Evolutionary conservation across 2,888 invertebrate genomes (phyloP).

Genomic region (Euclidia mi): DNA sequence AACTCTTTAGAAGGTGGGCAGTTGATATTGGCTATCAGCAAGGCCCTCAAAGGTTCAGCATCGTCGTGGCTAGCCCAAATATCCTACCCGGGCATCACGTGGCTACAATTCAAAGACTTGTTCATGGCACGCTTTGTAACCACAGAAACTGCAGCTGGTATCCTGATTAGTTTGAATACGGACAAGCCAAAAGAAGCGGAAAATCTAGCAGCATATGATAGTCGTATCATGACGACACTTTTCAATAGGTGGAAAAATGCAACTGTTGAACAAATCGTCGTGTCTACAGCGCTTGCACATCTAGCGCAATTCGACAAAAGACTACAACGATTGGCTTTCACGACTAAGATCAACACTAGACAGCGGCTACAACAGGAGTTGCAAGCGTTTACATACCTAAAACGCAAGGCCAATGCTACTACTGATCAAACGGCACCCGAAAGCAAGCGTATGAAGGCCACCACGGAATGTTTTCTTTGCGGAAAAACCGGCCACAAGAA

Average conservation of each 20-base stretch:
- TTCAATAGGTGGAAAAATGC: slow-evolving; percentile 14
- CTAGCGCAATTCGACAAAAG: too few species aligned
- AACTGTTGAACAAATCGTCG: slow-evolving; percentile 25
- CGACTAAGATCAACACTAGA: too few species aligned
- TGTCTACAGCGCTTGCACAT: too few species aligned
- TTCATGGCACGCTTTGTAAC: too few species aligned
- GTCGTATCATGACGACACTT: slow-evolving; percentile 20
- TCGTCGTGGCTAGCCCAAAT: slow-evolving; percentile 37
- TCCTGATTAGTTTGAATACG: too few species aligned
- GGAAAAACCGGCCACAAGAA: slow-evolving; percentile 29
- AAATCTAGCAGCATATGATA: slow-evolving; percentile 28
- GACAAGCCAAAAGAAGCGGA: too few species aligned
- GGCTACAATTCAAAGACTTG: too few species aligned
- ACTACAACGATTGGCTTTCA: too few species aligned
- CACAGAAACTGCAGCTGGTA: too few species aligned
- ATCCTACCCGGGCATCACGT: slow-evolving; percentile 30
- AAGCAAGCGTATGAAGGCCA: slow-evolving; percentile 2
- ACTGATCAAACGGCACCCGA: slow-evolving; percentile 1
- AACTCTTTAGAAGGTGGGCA: not conserved
- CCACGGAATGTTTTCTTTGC: slow-evolving; percentile 30
- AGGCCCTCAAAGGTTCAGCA: slow-evolving; percentile 11
- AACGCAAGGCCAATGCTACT: not conserved
- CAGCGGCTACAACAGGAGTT: too few species aligned
- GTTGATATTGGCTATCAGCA: not conserved
- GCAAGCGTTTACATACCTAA: slow-evolving; percentile 17